Evolutionary conservation across 2,113 vertebrate species (phyloP), one percentile per base, ranked within the genome.

Genomic region (Hyperopisus bebe): DNA sequence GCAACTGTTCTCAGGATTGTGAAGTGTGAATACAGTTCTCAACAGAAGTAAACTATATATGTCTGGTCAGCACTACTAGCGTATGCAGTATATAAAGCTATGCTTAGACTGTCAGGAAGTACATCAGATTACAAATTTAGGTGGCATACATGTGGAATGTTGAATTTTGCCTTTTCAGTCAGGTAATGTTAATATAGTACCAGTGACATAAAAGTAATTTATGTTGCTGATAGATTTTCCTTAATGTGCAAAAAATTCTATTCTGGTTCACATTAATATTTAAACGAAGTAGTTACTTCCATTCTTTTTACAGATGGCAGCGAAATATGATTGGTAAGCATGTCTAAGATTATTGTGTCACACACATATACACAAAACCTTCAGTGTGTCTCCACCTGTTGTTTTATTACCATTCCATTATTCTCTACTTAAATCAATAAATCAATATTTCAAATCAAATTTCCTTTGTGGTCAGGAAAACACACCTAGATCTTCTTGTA

Each of bases 151-250:
- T 55, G 77, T 77, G 66, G 39, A 35, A 80, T 42, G 62, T 74
- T 31, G 50, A 90, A 5, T 89, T 92, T 90, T 93, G 1, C 85
- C 94, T 94, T 92, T 94, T 95, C 95, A 93, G 95, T 92, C 83
- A 83, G 24, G 17, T 74, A 87, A 87, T 93, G 94, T 93, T 42
- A 80, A 80, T 80, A 42, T 80, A 42, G 35, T 42, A 3, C 39
- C 93, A 88, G 95, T 90, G 91, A 90, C 89, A 92, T 92, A 91
- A 89, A 55, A 24, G 46, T 46, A 39, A 86, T 5, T 58, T 89
- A 62, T 53, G 87, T 85, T 91, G 89, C 89, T 91, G 90, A 94
- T 92, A 87, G 82, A 92, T 88, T 47, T 89, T 80, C 55, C 55
- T 48, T 88, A 91, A 93, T 91, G 58, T 91, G 82, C 74, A 31